Evolutionary conservation across 1,140 invertebrate genomes (phyloP), one percentile per base, ranked within the genome.

Genomic region (Pogonus chalceus): DNA sequence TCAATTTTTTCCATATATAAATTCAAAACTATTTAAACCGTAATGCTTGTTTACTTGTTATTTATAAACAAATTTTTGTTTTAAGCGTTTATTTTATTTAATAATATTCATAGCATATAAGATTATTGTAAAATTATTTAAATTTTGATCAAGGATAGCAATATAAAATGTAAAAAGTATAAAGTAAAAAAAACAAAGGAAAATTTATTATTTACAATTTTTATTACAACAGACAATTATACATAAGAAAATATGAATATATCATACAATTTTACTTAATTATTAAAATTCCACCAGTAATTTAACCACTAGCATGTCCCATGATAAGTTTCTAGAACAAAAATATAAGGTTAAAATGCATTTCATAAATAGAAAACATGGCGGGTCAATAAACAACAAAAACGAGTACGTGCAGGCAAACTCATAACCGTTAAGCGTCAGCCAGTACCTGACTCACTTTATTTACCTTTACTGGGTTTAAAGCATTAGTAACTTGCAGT

Each of bases 401-500:
- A 50, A 22, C 18, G 46, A 35, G 16, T 52, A 14, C 20, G 47
- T 18, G 22, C 35, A 26, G 18, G 16, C n/a, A n/a, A n/a, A n/a
- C n/a, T n/a, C n/a, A 31, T 23, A 51, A 35, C 23, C 23, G 20
- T 51, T 51, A n/a, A 10, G 21, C 14, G 14, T 51, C 18, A 18
- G 23, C 9, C 16, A 14, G 16, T 14, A 16, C n/a, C n/a, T n/a
- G n/a, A n/a, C n/a, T n/a, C n/a, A n/a, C n/a, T n/a, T n/a, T 52
- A 61, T 39, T 61, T 71, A 85, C 83, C 76, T 98, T 97, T 2
- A 97, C 54, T 53, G 88, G 83, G 52, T 76, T 71, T 7, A 93
- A 60, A 7, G 85, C 81, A 65, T 97, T 84, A 1, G 88, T 85
- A 3, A 92, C 61, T 68, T 94, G 86, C 18, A 98, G 67, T 2